Percentiles rank a stretch among this genome's conserved stretches.
Conservation (phyloP, 2,113 vertebrate species). For the Xyliphius kryptos region DNA sequence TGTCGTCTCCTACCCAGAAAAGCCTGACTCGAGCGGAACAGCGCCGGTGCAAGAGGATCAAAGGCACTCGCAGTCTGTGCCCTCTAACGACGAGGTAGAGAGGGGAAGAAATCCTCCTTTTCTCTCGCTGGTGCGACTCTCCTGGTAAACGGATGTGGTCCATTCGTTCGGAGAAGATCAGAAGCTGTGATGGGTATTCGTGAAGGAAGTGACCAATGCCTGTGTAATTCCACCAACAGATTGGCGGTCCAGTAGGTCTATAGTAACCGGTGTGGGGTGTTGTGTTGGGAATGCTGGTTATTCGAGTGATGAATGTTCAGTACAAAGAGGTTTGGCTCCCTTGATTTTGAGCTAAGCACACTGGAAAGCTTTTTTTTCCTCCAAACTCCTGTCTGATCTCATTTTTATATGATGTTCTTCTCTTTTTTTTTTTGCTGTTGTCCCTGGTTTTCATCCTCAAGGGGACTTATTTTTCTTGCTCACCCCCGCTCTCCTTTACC, state of each 20-base stretch:
- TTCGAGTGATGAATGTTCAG: constrained; percentile 18
- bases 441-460: constrained; percentile 43
- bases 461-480: constrained; percentile 41
- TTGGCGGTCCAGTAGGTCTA: constrained; percentile 3
- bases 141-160: constrained; percentile 17
- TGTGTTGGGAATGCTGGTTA: not conserved
- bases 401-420: constrained; percentile 15
- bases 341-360: constrained; percentile 17
- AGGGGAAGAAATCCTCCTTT: constrained; percentile 25
- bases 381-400: constrained; percentile 16
- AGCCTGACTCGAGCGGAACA: constrained; percentile 54
- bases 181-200: no score
- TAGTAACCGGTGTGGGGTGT: not conserved
- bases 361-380: constrained; percentile 1
- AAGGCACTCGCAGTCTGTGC: constrained; percentile 45
- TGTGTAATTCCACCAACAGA: no score
- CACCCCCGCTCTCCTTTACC: constrained; percentile 49
- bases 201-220: no score
- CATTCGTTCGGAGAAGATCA: no score
- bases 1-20: constrained; percentile 57
- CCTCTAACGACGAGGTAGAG: constrained; percentile 38
- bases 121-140: not conserved
- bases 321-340: constrained; percentile 13
- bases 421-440: constrained; percentile 40
- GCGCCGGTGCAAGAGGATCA: constrained; percentile 49